Evolutionary conservation across 2,113 vertebrate genomes (phyloP).

Genomic region (Periophthalmus modestus): DNA sequence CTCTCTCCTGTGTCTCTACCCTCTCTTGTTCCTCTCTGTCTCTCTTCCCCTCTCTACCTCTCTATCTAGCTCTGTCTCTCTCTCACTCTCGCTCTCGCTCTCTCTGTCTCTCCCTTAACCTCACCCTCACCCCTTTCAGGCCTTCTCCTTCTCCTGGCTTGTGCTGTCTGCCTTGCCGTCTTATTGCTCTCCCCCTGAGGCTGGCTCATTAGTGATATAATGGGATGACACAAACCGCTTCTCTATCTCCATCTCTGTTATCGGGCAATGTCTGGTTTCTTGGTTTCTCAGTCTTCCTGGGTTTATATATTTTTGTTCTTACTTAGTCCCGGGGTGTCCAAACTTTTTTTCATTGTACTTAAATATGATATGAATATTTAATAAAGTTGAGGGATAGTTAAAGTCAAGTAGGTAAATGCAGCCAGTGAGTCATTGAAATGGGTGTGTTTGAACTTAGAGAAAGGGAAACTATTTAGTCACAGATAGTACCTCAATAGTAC

Average conservation of each 20-base stretch:
- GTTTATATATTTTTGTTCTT: conserved; percentile 8
- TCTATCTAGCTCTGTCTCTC: too few species aligned
- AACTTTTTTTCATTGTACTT: too few species aligned
- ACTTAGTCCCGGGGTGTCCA: not conserved
- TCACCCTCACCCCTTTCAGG: conserved; percentile 26
- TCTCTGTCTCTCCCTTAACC: not conserved
- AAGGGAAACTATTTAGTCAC: not conserved
- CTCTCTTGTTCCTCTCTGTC: too few species aligned
- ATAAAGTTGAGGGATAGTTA: not conserved
- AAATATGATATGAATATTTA: too few species aligned
- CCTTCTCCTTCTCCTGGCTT: conserved; percentile 58
- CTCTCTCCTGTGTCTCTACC: too few species aligned
- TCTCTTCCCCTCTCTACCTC: too few species aligned
- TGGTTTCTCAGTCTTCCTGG: conserved; percentile 3
- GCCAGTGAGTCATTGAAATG: not conserved
- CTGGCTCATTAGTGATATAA: conserved; percentile 72
- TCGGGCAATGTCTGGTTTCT: conserved; percentile 30
- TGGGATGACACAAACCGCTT: conserved; percentile 66
- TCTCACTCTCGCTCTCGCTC: too few species aligned
- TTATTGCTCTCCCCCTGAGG: conserved; percentile 52
- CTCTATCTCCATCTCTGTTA: conserved; percentile 40
- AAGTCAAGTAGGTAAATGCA: not conserved
- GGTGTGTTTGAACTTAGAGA: not conserved
- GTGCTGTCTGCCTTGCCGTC: conserved; percentile 43
- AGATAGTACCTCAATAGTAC: not conserved